Evolutionary conservation across 64 coral and sea anemone species (phyloP), one percentile per base, ranked within the genome.

Genomic region (Pocillopora damicornis): DNA sequence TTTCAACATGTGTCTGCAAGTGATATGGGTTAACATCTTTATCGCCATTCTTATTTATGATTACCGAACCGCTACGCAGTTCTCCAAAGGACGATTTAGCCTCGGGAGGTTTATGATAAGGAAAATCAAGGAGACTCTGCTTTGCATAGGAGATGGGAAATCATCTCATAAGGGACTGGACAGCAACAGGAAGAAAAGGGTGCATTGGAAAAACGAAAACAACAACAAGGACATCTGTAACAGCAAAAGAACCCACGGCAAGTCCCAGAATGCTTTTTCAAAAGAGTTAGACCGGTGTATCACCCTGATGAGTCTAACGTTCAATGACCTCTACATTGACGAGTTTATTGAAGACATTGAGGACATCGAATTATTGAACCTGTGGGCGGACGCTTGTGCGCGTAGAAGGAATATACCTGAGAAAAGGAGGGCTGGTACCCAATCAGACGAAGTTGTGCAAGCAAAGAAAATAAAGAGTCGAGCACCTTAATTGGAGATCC

Each of bases 41-140:
- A 90, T 90, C 7, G 61, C 81, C 56, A 90, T 90, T 16, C 74
- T 90, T 3, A 90, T 90, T 23, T 73, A 90, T 57, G 72, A 90
- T 34, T 63, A 83, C 59, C 25, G 30, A 9, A 22, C 22, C 9
- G 60, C 36, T 13, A 61, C 30, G 34, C 42, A 61, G 12, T 30
- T 59, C 57, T 26, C 42, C 15, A 74, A 73, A 13, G 25, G 34
- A 35, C 16, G 58, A 18, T 76, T 83, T 22, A 58, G 26, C 60
- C 79, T 90, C 9, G 89, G 89, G 45, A 9, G 67, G 18, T 90
- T 83, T 34, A 90, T 90, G 71, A 75, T 83, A 17, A 59, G 42
- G 71, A 80, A 73, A 25, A 17, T 84, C 4, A 90, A 76, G 59
- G 89, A 90, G 79, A 59, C 58, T 17, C 26, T 75, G 20, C 68